Conservation (phyloP, 2,888 invertebrate species). For the Abscondita cerata region DNA sequence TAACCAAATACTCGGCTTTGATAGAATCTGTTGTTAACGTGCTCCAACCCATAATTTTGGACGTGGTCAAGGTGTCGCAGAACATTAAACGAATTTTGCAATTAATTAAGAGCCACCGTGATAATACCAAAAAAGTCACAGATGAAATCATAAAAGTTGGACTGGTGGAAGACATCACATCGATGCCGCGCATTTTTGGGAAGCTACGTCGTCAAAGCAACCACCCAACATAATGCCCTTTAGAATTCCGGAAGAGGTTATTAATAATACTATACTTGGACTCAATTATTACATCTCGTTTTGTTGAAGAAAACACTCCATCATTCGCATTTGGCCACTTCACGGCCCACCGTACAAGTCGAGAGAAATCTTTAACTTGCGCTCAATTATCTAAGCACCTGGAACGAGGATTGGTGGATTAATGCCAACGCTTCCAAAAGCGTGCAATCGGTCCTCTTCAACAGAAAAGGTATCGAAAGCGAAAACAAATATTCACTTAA, state of each 20-base stretch:
- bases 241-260: background rate
- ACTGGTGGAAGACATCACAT: too few species aligned
- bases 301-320: background rate
- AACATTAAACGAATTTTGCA: background rate
- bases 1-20: background rate
- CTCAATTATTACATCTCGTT: background rate
- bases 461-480: too few species aligned
- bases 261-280: background rate
- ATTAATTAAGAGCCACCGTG: background rate
- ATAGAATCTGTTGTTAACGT: background rate
- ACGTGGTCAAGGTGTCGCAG: too few species aligned
- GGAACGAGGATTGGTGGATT: too few species aligned
- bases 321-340: background rate
- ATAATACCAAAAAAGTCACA: background rate
- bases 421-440: too few species aligned
- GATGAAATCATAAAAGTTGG: background rate
- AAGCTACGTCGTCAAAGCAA: background rate
- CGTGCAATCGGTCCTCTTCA: too few species aligned
- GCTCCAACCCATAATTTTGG: background rate
- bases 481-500: too few species aligned
- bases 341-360: too few species aligned
- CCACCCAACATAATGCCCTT: background rate
- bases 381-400: too few species aligned
- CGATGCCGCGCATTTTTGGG: background rate
- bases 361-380: too few species aligned